Base-by-base conservation (phyloP, 1,140 invertebrate genomes). In the Atopsyche davidsoni region DNA sequence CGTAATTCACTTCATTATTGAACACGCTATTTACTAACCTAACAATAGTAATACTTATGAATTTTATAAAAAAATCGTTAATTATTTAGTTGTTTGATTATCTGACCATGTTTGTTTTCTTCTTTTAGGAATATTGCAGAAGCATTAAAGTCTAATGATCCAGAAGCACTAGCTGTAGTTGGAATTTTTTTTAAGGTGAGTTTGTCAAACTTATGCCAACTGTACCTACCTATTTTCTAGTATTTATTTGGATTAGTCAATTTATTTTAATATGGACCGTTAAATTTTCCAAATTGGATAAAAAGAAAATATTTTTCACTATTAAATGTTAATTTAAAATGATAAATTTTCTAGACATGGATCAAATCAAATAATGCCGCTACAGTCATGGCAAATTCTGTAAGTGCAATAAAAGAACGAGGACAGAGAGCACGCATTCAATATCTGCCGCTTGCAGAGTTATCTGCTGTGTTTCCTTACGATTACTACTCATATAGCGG, bases 401-500 rank as follows among this genome's bases (percentile, higher is more conserved):
- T 24, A 2, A 19, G 19, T 16, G 32, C 45, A n/a, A 47, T 47
- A 36, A 23, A 6, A 38, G 45, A 32, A 13, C 24, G 4, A 9
- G 13, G 1, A 21, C 1, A 4, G 6, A 36, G 45, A 2, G 14
- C 14, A 13, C 45, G 39, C 24, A 22, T 38, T n/a, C 24, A 4
- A 23, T 32, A 32, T 31, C 25, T 49, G 23, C 46, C 46, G 3
- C 21, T 49, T 2, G 46, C n/a, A n/a, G n/a, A n/a, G 24, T 32
- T 9, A 49, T n/a, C 50, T 78, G 19, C 61, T 65, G 1, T 58
- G 69, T 31, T 38, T 49, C 19, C 25, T 6, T 44, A 57, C n/a
- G 38, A 24, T 18, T 71, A 64, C 60, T 87, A 79, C 68, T 82
- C 79, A 2, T 90, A 89, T 61, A 59, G 61, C 6, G 87, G 87